A percentile compares a stretch with the other conserved stretches of the same genome.
Evolutionary conservation across 2,113 vertebrate species (phyloP).

Genomic region (Scortum barcoo): DNA sequence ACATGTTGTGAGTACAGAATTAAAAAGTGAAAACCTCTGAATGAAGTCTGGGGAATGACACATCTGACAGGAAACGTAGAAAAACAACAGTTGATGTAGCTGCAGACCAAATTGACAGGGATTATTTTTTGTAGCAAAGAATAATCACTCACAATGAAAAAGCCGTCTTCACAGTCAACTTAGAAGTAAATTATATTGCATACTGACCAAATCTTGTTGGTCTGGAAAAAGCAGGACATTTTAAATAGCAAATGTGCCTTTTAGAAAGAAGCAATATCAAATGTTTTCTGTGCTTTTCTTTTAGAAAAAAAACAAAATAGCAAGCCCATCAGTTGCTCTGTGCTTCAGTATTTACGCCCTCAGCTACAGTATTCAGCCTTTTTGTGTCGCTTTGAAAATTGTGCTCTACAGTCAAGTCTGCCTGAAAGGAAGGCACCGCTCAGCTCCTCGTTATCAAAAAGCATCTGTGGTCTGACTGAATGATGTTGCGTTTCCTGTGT

Average conservation of each 20-base stretch:
- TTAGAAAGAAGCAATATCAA: not conserved
- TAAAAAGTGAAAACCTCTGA: not conserved
- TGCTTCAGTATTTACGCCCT: slow-evolving; percentile 28
- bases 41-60: not conserved
- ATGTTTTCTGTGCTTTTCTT: slow-evolving; percentile 55
- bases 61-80: not conserved
- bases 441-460: slow-evolving; percentile 43
- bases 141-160: slow-evolving; percentile 8
- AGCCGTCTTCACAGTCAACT: slow-evolving; percentile 29
- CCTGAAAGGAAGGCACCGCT: slow-evolving; percentile 64
- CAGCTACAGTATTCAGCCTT: not conserved
- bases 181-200: slow-evolving; percentile 1
- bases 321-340: not conserved
- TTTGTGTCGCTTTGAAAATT: slow-evolving; percentile 43
- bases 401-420: slow-evolving; percentile 59
- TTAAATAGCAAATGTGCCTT: slow-evolving; percentile 5
- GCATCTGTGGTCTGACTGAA: slow-evolving; percentile 23
- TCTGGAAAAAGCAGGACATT: not conserved
- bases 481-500: slow-evolving; percentile 18
- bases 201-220: not conserved
- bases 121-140: not conserved
- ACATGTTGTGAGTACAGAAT: not conserved
- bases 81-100: not conserved
- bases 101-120: not conserved
- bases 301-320: not conserved